Conservation (phyloP, 2,113 vertebrate genomes). For the Archocentrus centrarchus region DNA sequence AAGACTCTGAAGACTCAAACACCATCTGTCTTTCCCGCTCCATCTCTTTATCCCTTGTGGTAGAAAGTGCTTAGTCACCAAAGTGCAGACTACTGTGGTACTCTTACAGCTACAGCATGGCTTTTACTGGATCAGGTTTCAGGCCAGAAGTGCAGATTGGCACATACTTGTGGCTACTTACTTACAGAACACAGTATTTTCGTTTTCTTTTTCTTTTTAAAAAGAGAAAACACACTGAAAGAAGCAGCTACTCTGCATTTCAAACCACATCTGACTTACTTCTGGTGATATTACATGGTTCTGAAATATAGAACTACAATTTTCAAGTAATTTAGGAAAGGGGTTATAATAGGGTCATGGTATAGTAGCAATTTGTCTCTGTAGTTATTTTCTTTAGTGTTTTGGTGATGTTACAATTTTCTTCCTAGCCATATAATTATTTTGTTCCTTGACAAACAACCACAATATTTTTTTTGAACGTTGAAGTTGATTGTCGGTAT, state of each 20-base stretch:
- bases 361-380: slow-evolving; percentile 39
- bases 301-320: slow-evolving; percentile 17
- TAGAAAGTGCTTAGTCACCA: slow-evolving; percentile 67
- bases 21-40: neutral
- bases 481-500: slow-evolving; percentile 57
- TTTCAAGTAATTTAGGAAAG: slow-evolving; percentile 52
- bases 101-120: slow-evolving; percentile 55
- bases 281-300: slow-evolving; percentile 45
- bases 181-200: slow-evolving; percentile 36
- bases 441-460: slow-evolving; percentile 68
- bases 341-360: slow-evolving; percentile 51
- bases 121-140: slow-evolving; percentile 56
- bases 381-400: slow-evolving; percentile 54
- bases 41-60: slow-evolving; percentile 11
- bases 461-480: slow-evolving; percentile 48
- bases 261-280: slow-evolving; percentile 41
- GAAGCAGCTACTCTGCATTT: slow-evolving; percentile 38
- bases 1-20: neutral
- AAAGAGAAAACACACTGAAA: slow-evolving; percentile 35
- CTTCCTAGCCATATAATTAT: slow-evolving; percentile 64
- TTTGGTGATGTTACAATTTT: slow-evolving; percentile 63
- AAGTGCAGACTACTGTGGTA: slow-evolving; percentile 56
- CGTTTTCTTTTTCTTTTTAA: neutral
- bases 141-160: slow-evolving; percentile 50
- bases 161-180: slow-evolving; percentile 68